Evolutionary conservation across 2,797 vertebrate species (phyloP), one percentile per base, ranked within the genome.

Genomic region (Scomberomorus guttatus): DNA sequence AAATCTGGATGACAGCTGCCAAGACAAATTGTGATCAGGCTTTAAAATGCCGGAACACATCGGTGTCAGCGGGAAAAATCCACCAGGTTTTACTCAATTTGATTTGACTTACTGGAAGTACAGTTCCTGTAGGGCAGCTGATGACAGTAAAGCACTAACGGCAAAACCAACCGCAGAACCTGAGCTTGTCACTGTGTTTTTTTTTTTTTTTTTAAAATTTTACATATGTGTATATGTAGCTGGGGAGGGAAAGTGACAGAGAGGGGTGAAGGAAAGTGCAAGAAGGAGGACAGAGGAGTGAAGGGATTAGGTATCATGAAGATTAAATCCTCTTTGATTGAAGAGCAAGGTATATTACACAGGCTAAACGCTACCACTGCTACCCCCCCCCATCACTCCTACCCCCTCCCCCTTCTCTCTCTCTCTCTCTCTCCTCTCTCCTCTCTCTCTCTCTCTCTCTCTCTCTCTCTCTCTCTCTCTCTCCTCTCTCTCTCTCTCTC

Each of bases 241-340:
- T 20, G 1, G 46, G 52, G 54, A 64, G 70, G 70, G 27, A 72
- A 61, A 75, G 75, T 70, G 67, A 64, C 37, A 58, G 71, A 42
- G 60, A 34, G 27, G n/a, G 81, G 68, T 82, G 72, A 86, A 12
- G 70, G 17, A 69, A 76, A 79, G 77, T 71, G 67, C 57, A 77
- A 25, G 64, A 58, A 55, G 79, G 66, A 84, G 80, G 79, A 84
- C 44, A 78, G 61, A 66, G 77, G 61, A 85, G 69, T 80, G 71
- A 91, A 81, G 70, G 83, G 83, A 76, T 91, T 77, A 67, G 75
- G 72, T 85, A 83, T 89, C 75, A 55, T 59, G 74, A 70, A 81
- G 86, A 93, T 94, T 86, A 87, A 93, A 93, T 90, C 80, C 84
- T 62, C 80, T 86, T 61, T 78, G 84, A 86, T 75, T 65, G 75